Base-by-base conservation (phyloP, 2,888 invertebrate genomes). In the Argyresthia goedartella region DNA sequence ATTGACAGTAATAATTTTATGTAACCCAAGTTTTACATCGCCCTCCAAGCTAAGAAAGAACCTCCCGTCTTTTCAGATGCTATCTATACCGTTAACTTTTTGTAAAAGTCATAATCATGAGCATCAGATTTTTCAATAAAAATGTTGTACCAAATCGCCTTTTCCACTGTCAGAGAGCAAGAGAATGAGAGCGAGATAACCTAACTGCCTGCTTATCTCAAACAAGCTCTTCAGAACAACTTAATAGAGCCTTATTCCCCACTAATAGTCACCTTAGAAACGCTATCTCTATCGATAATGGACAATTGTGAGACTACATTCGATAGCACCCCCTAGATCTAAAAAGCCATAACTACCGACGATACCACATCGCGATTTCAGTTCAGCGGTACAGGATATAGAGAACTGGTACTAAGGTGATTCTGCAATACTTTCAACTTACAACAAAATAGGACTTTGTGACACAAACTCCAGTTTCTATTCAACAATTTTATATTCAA, bases 241-340 rank as follows among this genome's bases (percentile, higher is more conserved):
- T 77, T 73, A 76, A 79, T 80, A 78, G 65, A 66, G 64, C 69
- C 67, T 66, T 69, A 68, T 71, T 64, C 66, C 34, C 62, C 64
- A 69, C 68, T 72, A 73, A 74, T 71, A 70, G 67, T 67, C 66
- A 71, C 73, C 68, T 71, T 63, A 60, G 60, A 56, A 62, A 59
- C 63, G 66, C 75, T 75, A 76, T 75, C 77, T 75, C 60, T 72
- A 72, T 75, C 74, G 74, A 74, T 76, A 75, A 75, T 73, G 61
- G 70, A 64, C 65, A 69, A 76, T 75, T 71, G 72, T 72, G 67
- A 66, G 71, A 68, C 75, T 71, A 71, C 69, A 66, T 58, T 66
- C 67, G 59, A 59, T 61, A 55, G 16, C 13, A 61, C 57, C 61
- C 54, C 39, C 61, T 49, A 15, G 0, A 0, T 53, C 57, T 65